These are phyloP conservation scores for Drosophila colorata DNA, from an alignment of 2,888 invertebrate species.

Conservation along the genomic window DNA sequence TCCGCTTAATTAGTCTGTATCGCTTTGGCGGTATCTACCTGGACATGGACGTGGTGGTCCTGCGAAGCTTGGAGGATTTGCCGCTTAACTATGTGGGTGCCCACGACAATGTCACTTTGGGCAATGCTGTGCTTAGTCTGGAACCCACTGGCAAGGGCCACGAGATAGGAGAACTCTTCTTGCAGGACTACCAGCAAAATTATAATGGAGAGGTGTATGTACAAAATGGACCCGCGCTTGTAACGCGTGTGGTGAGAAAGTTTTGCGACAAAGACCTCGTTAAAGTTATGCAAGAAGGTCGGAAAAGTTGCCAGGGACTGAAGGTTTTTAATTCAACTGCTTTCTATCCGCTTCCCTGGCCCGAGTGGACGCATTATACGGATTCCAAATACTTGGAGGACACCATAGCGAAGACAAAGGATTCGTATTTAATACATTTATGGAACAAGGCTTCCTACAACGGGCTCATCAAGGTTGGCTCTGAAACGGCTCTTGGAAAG, in stretches of 20 bases:
- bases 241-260: constrained; percentile 87
- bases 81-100: constrained; percentile 84
- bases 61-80: constrained; percentile 84
- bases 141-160: constrained; percentile 86
- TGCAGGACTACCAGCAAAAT: constrained; percentile 86
- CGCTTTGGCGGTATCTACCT: constrained; percentile 92
- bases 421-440: constrained; percentile 80
- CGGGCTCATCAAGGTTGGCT: constrained; percentile 64
- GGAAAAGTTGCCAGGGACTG: constrained; percentile 87
- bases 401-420: constrained; percentile 64
- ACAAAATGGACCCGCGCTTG: constrained; percentile 86
- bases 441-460: constrained; percentile 81
- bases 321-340: constrained; percentile 87
- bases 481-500: constrained; percentile 76
- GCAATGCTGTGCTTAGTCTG: constrained; percentile 89
- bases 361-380: constrained; percentile 88
- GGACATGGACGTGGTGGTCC: constrained; percentile 90
- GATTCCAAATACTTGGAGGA: constrained; percentile 82
- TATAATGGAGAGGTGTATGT: constrained; percentile 87
- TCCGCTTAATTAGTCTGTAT: constrained; percentile 86
- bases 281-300: constrained; percentile 85
- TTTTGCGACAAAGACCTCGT: constrained; percentile 87
- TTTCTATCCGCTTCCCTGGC: constrained; percentile 89
- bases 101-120: constrained; percentile 86
- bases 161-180: constrained; percentile 86